These are phyloP conservation scores for Sepiola atlantica DNA, from an alignment of 2,888 invertebrate genomes.

Conservation along the genomic window DNA sequence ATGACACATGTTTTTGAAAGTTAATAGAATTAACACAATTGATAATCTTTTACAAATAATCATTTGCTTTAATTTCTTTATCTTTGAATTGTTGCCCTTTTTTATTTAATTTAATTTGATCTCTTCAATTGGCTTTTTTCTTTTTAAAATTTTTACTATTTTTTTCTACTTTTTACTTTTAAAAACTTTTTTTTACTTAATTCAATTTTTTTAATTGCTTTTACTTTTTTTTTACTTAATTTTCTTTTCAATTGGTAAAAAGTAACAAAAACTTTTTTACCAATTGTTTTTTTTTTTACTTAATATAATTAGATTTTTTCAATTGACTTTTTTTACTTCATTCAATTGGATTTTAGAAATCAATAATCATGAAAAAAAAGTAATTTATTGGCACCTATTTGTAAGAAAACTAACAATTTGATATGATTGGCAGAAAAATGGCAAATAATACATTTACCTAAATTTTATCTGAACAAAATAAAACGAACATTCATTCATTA, in stretches of 20 bases:
- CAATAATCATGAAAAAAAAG: background rate
- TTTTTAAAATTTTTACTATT: background rate
- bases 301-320: background rate
- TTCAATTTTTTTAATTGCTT: background rate
- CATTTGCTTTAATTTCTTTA: no score
- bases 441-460: background rate
- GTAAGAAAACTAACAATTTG: background rate
- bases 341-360: background rate
- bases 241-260: background rate
- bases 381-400: background rate
- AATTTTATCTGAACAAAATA: background rate
- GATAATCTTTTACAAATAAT: no score
- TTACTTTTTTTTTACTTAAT: no score
- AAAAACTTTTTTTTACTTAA: background rate
- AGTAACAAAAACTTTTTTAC: background rate
- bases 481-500: background rate
- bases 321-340: background rate
- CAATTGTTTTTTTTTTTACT: background rate
- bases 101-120: no score
- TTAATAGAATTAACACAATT: no score
- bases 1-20: no score
- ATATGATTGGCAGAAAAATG: background rate
- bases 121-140: no score
- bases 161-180: background rate
- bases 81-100: no score